Base-by-base conservation (phyloP, 1,140 invertebrate genomes). In the Eufriesea mexicana region DNA sequence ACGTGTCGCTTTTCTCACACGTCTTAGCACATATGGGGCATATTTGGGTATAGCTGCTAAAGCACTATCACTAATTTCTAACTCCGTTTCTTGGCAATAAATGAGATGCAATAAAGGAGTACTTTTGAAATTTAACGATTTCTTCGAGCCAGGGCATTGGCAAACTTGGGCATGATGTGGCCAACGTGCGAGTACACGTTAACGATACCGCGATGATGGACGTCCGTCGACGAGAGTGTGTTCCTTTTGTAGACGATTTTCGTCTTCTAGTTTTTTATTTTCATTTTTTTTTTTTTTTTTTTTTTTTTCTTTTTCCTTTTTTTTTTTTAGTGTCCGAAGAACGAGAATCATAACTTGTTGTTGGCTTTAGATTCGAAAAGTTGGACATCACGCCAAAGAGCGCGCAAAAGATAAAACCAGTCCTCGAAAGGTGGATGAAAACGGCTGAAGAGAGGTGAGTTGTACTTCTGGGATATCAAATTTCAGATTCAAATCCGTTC, bases 351-450 rank as follows among this genome's bases (percentile, higher is more conserved):
- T 85, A 71, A 84, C 51, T 76, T 88, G 45, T 89, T 86, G 73
- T 87, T 90, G 83, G 77, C 94, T 94, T 93, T 94, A 99, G 99
- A 97, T 99, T 99, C 96, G 99, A 99, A 95, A 99, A 99, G 96
- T 96, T 99, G 94, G 99, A 99, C 95, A 99, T 99, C 91, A 99
- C 98, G 92, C 98, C 98, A 93, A 99, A 99, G 96, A 99, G 98
- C 96, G 98, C 99, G 87, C 98, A 99, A 95, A 99, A 99, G 96
- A 99, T 99, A 92, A 99, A 99, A 95, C 99, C 99, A 87, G 98
- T 99, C 84, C 96, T 99, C 91, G 98, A 99, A 95, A 96, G 97
- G 94, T 99, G 98, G 98, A 99, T 99, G 98, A 97, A 97, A 94
- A 98, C 99, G 95, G 98, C 98, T 51, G 98, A 99, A 96, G 98